Evolutionary conservation across 2,888 invertebrate genomes (phyloP), one percentile per base, ranked within the genome.

Genomic region (Heliothis peltigera): DNA sequence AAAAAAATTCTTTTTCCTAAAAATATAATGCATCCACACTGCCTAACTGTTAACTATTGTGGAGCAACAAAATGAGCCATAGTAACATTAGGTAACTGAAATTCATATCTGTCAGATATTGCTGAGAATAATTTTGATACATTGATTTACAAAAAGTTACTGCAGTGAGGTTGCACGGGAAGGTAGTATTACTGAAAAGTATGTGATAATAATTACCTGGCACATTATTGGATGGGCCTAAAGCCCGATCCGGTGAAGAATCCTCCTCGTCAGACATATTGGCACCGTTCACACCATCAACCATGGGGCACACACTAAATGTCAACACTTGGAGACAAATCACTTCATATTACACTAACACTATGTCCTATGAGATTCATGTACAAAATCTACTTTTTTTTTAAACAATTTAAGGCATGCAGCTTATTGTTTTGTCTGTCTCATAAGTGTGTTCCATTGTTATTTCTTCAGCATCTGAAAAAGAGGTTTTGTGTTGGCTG

Each of bases 241-340:
- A 80, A 0, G 91, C 94, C 90, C 90, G 84, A 60, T 95, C 95
- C 5, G 94, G 91, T 19, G 94, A 93, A 1, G 92, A 91, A 53
- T 95, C 95, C 70, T 95, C 95, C 57, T 95, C 95, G 53, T 95
- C 95, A 47, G 95, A 95, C 95, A 95, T 95, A 66, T 80, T 90
- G 64, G 62, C 66, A 52, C 76, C 71, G 69, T 78, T 83, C 62
- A 80, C 81, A 78, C 76, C 80, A 59, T 83, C 83, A 76, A 82
- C 80, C 84, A 82, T 82, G 55, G 15, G 76, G 74, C 82, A 81
- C 78, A 77, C 70, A 79, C 70, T 65, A 52, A 70, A 64, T 57
- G 60, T 79, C 75, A 64, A 51, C 69, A 49, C 66, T 64, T 58
- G 53, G 56, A 61, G 68, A 64, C 55, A 59, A 73, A 75, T 83